These are phyloP conservation scores for Hydrochoerus hydrochaeris DNA, from an alignment of 2,113 vertebrate genomes.

Conservation along the genomic window DNA sequence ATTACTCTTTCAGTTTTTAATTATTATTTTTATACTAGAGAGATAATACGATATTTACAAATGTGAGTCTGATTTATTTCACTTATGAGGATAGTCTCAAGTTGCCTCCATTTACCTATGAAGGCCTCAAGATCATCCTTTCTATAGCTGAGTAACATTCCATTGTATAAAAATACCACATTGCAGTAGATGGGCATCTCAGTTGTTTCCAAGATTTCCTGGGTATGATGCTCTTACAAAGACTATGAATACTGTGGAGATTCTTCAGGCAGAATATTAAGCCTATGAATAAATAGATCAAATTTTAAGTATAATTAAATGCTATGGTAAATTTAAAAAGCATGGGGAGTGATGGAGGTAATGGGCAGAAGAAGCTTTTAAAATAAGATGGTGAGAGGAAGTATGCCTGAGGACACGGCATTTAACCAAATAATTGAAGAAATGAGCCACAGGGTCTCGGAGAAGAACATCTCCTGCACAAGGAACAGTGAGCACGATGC, in stretches of 20 bases:
- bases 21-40: too few relatives aligned
- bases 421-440: not conserved
- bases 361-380: not conserved
- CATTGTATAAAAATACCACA: too few relatives aligned
- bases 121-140: too few relatives aligned
- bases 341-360: not conserved
- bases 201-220: too few relatives aligned
- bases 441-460: not conserved
- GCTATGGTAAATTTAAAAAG: not conserved
- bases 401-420: not conserved
- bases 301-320: conserved; percentile 40
- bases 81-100: too few relatives aligned
- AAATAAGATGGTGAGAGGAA: not conserved
- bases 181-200: too few relatives aligned
- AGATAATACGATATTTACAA: too few relatives aligned
- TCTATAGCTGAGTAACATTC: too few relatives aligned
- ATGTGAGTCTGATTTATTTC: too few relatives aligned
- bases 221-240: not conserved
- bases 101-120: too few relatives aligned
- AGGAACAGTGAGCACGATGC: not conserved
- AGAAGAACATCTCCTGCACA: not conserved
- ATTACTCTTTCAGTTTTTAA: too few relatives aligned
- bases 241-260: not conserved
- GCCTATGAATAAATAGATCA: not conserved
- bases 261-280: not conserved